Percentiles rank a stretch among this genome's conserved stretches.
Conservation (phyloP, 2,797 vertebrate genomes). For the Acanthurus leucopareius region DNA sequence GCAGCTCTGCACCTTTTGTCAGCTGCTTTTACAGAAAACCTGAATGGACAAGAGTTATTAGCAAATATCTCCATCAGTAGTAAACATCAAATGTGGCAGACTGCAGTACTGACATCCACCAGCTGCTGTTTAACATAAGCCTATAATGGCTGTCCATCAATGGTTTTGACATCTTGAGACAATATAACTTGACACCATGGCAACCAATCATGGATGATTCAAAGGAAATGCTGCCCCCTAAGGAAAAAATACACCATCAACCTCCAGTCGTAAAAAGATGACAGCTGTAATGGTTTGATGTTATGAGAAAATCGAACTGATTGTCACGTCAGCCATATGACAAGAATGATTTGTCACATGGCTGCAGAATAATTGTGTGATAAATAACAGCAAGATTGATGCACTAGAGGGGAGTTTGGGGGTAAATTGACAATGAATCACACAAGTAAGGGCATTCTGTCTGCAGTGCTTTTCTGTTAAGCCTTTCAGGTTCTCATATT, state of each 20-base stretch:
- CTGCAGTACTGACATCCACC: background rate
- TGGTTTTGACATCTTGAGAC: background rate
- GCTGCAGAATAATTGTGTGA: conserved; percentile 25
- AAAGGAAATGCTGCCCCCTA: background rate
- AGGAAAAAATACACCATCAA: background rate
- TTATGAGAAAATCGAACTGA: conserved; percentile 5
- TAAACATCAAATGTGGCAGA: no score
- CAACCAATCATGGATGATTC: conserved; percentile 20
- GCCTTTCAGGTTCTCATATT: conserved; percentile 11
- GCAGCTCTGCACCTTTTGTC: conserved; percentile 24
- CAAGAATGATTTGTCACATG: conserved; percentile 4
- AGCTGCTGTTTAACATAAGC: background rate
- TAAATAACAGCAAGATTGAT: conserved; percentile 18
- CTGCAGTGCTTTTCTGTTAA: conserved; percentile 17
- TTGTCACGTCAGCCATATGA: no score
- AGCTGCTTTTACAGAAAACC: conserved; percentile 38
- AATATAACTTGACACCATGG: conserved; percentile 5
- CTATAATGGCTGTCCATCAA: conserved; percentile 16
- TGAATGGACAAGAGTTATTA: conserved; percentile 24
- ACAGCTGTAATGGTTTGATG: conserved; percentile 15
- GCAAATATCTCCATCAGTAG: conserved; percentile 26
- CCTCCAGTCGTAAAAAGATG: background rate
- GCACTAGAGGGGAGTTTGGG: background rate
- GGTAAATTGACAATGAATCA: conserved; percentile 2
- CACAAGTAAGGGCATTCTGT: background rate